Evolutionary conservation across 2,113 vertebrate species (phyloP).

Genomic region (Ophiodon elongatus): DNA sequence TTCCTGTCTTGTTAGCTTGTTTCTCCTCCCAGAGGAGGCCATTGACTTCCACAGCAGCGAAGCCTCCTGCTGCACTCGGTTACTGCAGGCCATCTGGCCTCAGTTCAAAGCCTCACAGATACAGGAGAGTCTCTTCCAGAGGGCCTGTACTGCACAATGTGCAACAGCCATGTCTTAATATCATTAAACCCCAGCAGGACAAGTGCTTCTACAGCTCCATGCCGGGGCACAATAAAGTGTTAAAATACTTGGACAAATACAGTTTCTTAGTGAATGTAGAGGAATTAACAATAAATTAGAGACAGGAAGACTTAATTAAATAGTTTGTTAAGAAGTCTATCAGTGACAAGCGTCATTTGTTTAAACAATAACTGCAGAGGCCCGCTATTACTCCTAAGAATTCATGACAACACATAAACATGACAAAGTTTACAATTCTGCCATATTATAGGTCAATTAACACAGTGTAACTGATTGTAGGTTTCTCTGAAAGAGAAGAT

Average conservation of each 20-base stretch:
- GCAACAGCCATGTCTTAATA: conserved; percentile 46
- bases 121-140: conserved; percentile 52
- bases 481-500: conserved; percentile 22
- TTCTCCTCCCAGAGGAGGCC: conserved; percentile 62
- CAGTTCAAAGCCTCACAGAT: conserved; percentile 59
- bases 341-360: neutral
- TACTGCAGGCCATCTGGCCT: conserved; percentile 68
- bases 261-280: neutral
- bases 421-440: neutral
- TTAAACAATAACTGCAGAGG: conserved; percentile 11
- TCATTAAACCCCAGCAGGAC: conserved; percentile 49
- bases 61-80: conserved; percentile 56
- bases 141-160: conserved; percentile 44
- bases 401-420: conserved; percentile 15
- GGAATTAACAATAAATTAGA: neutral
- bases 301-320: neutral
- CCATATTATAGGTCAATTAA: conserved; percentile 16
- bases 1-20: conserved; percentile 44
- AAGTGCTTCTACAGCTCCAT: conserved; percentile 1
- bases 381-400: neutral
- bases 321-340: conserved; percentile 6
- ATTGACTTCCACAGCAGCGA: conserved; percentile 60
- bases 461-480: conserved; percentile 4
- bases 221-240: conserved; percentile 25
- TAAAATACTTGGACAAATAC: conserved; percentile 23